Percentiles rank a stretch among this genome's conserved stretches.
Conservation (phyloP, 2,113 vertebrate genomes). For the Ibidorhyncha struthersii region DNA sequence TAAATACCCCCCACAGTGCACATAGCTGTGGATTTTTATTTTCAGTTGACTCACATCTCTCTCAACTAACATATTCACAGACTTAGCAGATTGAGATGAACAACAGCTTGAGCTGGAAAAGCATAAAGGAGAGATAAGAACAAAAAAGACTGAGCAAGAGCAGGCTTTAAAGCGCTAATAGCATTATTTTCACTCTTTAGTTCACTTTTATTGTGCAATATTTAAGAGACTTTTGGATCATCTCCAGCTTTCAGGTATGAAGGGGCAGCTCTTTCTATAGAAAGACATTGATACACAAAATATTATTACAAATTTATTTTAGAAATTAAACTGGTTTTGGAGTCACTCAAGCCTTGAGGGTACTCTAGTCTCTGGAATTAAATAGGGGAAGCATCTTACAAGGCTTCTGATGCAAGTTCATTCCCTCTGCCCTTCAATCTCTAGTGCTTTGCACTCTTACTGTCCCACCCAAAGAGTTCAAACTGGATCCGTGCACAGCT, state of each 20-base stretch:
- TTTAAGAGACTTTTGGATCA: neutral
- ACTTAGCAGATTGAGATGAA: neutral
- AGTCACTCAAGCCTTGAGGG: neutral
- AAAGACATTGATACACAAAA: neutral
- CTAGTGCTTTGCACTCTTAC: neutral
- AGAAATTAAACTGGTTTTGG: neutral
- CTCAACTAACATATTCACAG: constrained; percentile 3
- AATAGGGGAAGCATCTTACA: neutral
- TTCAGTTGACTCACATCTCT: neutral
- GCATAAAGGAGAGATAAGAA: neutral
- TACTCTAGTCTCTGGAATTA: neutral
- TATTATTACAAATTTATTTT: neutral
- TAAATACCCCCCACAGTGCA: neutral
- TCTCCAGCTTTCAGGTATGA: neutral
- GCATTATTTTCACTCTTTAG: neutral
- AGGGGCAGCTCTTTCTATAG: neutral
- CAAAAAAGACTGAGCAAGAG: neutral
- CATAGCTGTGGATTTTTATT: neutral
- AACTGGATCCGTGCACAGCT: neutral
- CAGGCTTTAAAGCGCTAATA: neutral
- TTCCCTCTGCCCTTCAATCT: neutral
- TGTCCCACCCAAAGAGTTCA: neutral
- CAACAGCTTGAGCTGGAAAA: neutral
- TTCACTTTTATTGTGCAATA: neutral
- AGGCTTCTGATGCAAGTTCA: neutral